A percentile compares a stretch with the other conserved stretches of the same genome.
Evolutionary conservation across 2,113 vertebrate genomes (phyloP).

Genomic region (Ctenomys sociabilis): DNA sequence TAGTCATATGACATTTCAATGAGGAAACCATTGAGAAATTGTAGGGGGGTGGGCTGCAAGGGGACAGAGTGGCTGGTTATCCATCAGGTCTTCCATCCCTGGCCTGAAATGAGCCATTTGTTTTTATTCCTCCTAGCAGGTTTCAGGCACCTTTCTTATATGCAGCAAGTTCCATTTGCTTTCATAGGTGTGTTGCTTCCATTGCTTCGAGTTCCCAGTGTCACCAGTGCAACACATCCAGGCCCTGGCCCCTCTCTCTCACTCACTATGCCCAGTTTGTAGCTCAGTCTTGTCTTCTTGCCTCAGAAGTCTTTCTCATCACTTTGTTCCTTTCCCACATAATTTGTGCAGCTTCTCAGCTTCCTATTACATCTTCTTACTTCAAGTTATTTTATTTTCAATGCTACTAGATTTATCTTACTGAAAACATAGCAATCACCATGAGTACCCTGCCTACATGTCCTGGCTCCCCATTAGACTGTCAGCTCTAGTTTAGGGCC

Average conservation of each 20-base stretch:
- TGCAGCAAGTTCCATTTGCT: neutral
- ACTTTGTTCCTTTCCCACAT: neutral
- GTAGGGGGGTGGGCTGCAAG: neutral
- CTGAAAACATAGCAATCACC: neutral
- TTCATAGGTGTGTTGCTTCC: neutral
- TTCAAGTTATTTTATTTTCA: neutral
- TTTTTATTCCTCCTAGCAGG: neutral
- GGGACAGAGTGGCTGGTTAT: neutral
- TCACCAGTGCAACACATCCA: neutral
- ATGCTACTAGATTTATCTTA: neutral
- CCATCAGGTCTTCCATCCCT: neutral
- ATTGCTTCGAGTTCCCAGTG: neutral
- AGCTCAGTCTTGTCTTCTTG: conserved; percentile 54
- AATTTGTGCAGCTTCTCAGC: neutral
- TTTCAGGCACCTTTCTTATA: neutral
- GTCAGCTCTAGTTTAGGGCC: conserved; percentile 71
- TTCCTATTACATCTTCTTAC: neutral
- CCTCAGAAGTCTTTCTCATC: conserved; percentile 12
- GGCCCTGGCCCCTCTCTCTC: neutral
- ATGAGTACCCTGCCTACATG: neutral
- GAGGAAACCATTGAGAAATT: neutral
- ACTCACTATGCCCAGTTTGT: neutral
- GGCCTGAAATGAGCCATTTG: neutral
- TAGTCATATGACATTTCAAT: neutral
- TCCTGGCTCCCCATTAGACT: conserved; percentile 55